phyloP scores from a whole-genome alignment of 2,113 vertebrate genomes.

The Lepidothrix coronata region DNA sequence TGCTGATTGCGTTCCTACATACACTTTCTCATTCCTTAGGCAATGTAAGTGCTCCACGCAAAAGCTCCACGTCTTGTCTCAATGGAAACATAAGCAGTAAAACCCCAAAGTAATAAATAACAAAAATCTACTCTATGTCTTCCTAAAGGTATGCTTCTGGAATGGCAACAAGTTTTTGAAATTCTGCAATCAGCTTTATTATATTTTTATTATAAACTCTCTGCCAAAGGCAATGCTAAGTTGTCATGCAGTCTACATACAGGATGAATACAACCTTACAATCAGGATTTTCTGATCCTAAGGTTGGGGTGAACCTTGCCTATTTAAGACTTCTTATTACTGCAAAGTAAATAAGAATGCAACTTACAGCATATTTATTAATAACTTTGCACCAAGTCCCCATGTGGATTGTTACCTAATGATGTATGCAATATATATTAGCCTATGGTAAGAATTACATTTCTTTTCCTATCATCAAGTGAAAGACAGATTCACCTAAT shows the following conservation, averaged over 20 bases:
- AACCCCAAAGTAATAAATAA: background rate
- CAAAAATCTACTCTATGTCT: background rate
- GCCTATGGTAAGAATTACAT: background rate
- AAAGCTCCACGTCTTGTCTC: background rate
- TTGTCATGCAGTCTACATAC: background rate
- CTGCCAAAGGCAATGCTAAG: background rate
- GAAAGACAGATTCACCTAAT: background rate
- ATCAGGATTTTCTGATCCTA: background rate
- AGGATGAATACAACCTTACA: background rate
- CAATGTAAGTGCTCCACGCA: background rate
- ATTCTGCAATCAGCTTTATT: background rate
- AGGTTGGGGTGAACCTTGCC: background rate
- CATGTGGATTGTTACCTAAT: background rate
- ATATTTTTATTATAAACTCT: background rate
- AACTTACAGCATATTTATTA: background rate
- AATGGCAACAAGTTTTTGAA: background rate
- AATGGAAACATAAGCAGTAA: background rate
- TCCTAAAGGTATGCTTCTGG: background rate
- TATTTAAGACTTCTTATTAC: background rate
- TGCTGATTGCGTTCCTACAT: background rate
- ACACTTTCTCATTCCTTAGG: background rate
- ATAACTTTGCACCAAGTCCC: background rate
- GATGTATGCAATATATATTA: background rate
- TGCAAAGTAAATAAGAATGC: background rate
- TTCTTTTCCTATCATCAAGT: background rate